Evolutionary conservation across 2,113 vertebrate genomes (phyloP), one percentile per base, ranked within the genome.

Genomic region (Phodopus roborovskii): DNA sequence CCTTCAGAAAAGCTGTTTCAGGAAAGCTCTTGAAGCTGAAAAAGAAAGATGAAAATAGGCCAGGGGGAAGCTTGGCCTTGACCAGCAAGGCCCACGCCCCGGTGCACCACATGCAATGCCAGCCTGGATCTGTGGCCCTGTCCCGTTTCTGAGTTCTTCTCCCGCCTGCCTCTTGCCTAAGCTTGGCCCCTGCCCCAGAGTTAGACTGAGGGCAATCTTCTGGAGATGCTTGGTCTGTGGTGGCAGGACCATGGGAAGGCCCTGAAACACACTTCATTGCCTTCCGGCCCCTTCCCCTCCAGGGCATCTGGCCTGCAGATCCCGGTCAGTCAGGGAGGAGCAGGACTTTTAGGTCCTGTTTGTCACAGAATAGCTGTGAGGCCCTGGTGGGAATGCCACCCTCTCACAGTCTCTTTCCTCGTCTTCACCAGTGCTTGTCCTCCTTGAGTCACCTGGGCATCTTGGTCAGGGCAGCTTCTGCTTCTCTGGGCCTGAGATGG

Each of bases 1-100:
- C 97, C 97, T 94, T 91, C 92, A 1, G 95, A 97, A 97, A 97
- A 97, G 97, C 97, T 96, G 96, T 94, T 96, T 91, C 74, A 58
- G 91, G 82, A 96, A 94, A 92, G 84, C 70, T 95, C 90, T 84
- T 0, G 13, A 71, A 96, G 94, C 88, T 75, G 7, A 5, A 26
- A 90, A 5, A 30, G 93, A 89, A 53, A 95, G 91, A 95, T 3
- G 22, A 94, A 97, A 97, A 96, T 96, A 97, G 97, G 91, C 74
- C 64, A 48, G 83, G 42, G 81, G 33, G 66, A 48, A 36, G 89
- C 66, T 56, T 39, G 86, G 94, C 88, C 94, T 75, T 90, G 94
- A 73, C 91, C 86, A 0, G 22, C 3, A 11, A 19, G 39, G 39
- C 95, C 92, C 88, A 78, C 88, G 45, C 75, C 84, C 84, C 81